Evolutionary conservation across 2,113 vertebrate genomes (phyloP).

Genomic region (Enhydra lutris): DNA sequence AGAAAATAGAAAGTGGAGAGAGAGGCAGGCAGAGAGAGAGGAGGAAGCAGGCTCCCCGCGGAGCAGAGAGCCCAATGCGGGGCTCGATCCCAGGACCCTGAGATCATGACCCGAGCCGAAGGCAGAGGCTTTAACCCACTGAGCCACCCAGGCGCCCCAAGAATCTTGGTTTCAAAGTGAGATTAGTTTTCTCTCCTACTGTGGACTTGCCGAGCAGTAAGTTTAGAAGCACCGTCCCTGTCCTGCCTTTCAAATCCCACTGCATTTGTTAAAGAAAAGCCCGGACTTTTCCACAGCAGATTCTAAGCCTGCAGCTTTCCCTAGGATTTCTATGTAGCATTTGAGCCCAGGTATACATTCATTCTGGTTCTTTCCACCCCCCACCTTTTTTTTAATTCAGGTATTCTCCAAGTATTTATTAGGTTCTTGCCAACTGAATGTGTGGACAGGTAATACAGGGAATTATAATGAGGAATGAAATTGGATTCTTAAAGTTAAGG

Average conservation of each 20-base stretch:
- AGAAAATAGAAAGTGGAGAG: too few relatives aligned
- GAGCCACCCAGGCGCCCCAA: too few relatives aligned
- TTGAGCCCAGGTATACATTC: not conserved
- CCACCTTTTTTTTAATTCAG: not conserved
- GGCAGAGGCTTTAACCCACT: too few relatives aligned
- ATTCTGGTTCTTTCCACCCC: not conserved
- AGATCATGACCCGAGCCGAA: too few relatives aligned
- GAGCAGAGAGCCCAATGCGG: too few relatives aligned
- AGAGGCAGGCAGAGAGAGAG: too few relatives aligned
- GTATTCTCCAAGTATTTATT: not conserved
- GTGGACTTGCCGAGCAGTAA: not conserved
- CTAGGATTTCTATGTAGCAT: not conserved
- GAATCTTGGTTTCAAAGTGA: not conserved
- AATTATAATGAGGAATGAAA: not conserved
- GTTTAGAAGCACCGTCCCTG: not conserved
- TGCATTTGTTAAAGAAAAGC: not conserved
- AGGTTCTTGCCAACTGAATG: not conserved
- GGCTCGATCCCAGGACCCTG: too few relatives aligned
- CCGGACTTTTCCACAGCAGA: not conserved
- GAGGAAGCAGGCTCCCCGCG: too few relatives aligned
- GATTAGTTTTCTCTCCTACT: not conserved
- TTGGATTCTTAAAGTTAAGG: not conserved
- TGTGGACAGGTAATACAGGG: not conserved
- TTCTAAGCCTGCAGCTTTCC: not conserved
- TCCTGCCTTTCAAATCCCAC: not conserved